Evolutionary conservation across 2,888 invertebrate species (phyloP).

Genomic region (Tyria jacobaeae): DNA sequence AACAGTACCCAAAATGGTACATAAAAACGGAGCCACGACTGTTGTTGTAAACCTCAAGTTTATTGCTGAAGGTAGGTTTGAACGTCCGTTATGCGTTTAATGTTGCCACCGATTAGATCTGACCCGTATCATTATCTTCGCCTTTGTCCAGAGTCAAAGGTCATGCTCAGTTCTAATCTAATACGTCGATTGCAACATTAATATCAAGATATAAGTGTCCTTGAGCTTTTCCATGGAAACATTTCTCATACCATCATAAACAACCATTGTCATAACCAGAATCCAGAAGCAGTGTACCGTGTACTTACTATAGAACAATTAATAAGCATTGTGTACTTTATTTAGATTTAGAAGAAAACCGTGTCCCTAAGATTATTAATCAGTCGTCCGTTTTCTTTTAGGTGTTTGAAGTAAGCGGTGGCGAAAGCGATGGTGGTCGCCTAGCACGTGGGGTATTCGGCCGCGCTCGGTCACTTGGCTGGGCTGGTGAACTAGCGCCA

Average conservation of each 20-base stretch:
- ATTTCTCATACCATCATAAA: background rate
- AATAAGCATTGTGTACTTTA: background rate
- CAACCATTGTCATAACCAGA: background rate
- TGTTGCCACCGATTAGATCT: slow-evolving; percentile 23
- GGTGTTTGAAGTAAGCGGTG: slow-evolving; percentile 94
- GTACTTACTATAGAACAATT: background rate
- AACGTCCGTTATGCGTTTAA: slow-evolving; percentile 20
- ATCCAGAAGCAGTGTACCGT: too few relatives aligned
- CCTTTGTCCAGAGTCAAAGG: slow-evolving; percentile 15
- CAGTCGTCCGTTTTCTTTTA: slow-evolving; percentile 64
- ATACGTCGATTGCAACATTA: slow-evolving; percentile 9
- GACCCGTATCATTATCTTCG: slow-evolving; percentile 18
- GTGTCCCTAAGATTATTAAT: background rate
- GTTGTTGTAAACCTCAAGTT: slow-evolving; percentile 17
- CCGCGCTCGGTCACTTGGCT: slow-evolving; percentile 92
- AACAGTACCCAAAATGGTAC: slow-evolving; percentile 16
- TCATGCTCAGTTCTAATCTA: slow-evolving; percentile 15
- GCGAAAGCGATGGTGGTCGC: slow-evolving; percentile 87
- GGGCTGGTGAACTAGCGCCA: slow-evolving; percentile 94
- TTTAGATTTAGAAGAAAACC: background rate
- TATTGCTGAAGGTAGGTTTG: slow-evolving; percentile 18
- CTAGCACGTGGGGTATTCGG: slow-evolving; percentile 89
- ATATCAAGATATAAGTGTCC: background rate
- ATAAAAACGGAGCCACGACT: slow-evolving; percentile 16
- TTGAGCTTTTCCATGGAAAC: background rate